Evolutionary conservation across 2,797 vertebrate genomes (phyloP), one percentile per base, ranked within the genome.

Genomic region (Rhinichthys osculus): DNA sequence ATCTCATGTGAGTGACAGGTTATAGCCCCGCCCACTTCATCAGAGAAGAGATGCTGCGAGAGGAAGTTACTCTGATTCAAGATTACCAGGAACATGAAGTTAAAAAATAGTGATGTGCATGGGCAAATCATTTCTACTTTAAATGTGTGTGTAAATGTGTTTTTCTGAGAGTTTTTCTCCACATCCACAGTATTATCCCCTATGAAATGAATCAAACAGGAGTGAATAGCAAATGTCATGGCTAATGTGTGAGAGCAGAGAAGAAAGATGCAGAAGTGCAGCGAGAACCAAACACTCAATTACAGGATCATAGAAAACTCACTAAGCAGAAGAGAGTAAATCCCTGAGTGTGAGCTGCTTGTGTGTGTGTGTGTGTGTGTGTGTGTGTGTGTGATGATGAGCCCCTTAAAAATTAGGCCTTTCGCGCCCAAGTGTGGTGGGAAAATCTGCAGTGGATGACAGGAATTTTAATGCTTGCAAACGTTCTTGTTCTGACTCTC

Each of bases 391-490:
- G 10, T 59, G 40, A 52, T 54, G 73, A 23, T 86, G 21, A 59
- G 9, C 59, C 16, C 8, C 5, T 44, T 5, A 66, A 44, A 79
- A 85, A 77, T 78, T 9, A 19, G 23, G 82, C 67, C 82, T 81
- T 84, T 38, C 38, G 38, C 38, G 38, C 38, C 38, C 38, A 38
- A 38, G 38, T 38, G 38, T 38, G 38, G 38, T 84, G 57, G 79
- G 57, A 87, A 87, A 83, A 67, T 57, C 82, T 86, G 77, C 35
- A 13, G 72, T 52, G 82, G 66, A 87, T 35, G 70, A 52, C 86
- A 85, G 84, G 85, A 89, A 77, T 82, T 85, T 78, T 86, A 42
- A 89, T 84, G 74, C 78, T 80, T 84, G 71, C 59, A 72, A 81
- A 72, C 47, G 11, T 70, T 85, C 52, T 81, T 69, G 40, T 21